These are phyloP conservation scores for Alouatta palliata DNA, from an alignment of 2,113 vertebrate genomes.

Conservation along the genomic window DNA sequence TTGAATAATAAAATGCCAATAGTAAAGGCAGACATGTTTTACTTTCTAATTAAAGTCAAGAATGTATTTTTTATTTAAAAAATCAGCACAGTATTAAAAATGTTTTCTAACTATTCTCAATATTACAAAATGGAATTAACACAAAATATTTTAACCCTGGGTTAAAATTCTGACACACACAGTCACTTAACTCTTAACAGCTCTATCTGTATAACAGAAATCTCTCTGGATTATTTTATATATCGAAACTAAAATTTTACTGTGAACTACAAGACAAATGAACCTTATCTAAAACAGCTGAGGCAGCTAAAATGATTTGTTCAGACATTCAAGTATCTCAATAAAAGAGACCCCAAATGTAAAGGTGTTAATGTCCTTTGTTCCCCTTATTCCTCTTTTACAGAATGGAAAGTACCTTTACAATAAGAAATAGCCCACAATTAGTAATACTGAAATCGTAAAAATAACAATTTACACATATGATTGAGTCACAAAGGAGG, in stretches of 20 bases:
- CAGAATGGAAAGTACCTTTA: background rate
- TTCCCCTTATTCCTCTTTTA: background rate
- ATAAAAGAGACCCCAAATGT: background rate
- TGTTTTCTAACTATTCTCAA: background rate
- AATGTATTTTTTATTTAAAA: background rate
- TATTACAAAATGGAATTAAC: background rate
- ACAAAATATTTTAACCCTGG: background rate
- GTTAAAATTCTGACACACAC: background rate
- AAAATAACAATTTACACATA: background rate
- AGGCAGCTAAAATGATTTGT: background rate
- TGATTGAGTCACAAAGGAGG: background rate
- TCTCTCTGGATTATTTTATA: conserved; percentile 3
- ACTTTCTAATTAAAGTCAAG: background rate
- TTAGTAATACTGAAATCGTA: background rate
- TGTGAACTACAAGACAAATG: background rate
- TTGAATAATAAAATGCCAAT: background rate
- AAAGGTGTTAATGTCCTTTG: background rate
- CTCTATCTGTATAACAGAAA: conserved; percentile 9
- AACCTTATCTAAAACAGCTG: background rate
- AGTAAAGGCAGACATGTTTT: background rate
- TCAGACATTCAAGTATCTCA: background rate
- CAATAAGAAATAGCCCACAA: background rate
- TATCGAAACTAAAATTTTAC: background rate
- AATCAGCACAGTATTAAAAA: background rate
- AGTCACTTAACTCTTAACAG: background rate